phyloP scores from a whole-genome alignment of 1,140 invertebrate genomes.

The Trichomalopsis sarcophagae region DNA sequence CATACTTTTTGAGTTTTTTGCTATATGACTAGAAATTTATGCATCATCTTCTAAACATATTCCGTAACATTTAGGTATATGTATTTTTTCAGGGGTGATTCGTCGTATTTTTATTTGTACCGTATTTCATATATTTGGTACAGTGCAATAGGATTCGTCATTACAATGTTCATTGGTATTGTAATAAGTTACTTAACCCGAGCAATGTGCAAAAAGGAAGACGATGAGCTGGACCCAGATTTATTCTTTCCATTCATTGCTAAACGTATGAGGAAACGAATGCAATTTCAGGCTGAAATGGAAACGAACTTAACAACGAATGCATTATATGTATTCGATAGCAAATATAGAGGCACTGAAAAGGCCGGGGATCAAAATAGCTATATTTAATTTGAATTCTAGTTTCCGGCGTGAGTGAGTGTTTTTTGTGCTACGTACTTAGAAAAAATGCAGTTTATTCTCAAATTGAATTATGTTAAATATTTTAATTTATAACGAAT shows the following conservation, averaged over 20 bases:
- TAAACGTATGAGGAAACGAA: conserved; percentile 39
- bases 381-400: conserved; percentile 6
- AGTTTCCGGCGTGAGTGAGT: background rate
- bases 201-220: background rate
- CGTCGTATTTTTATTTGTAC: conserved; percentile 74
- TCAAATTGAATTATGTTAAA: background rate
- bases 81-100: conserved; percentile 55
- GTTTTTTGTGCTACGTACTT: background rate
- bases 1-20: no score
- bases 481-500: conserved; percentile 2
- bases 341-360: conserved; percentile 4
- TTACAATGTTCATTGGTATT: conserved; percentile 81
- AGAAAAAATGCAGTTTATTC: background rate
- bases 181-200: conserved; percentile 66
- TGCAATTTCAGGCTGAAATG: conserved; percentile 23
- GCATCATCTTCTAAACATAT: background rate
- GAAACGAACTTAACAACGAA: conserved; percentile 31
- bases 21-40: no score
- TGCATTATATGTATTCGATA: conserved; percentile 28
- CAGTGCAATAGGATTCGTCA: conserved; percentile 80
- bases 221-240: conserved; percentile 51
- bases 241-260: conserved; percentile 54
- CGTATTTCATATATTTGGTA: conserved; percentile 93
- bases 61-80: background rate
- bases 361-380: conserved; percentile 32